Conservation (phyloP, 2,888 invertebrate genomes). For the Pristionchus japonicus region DNA sequence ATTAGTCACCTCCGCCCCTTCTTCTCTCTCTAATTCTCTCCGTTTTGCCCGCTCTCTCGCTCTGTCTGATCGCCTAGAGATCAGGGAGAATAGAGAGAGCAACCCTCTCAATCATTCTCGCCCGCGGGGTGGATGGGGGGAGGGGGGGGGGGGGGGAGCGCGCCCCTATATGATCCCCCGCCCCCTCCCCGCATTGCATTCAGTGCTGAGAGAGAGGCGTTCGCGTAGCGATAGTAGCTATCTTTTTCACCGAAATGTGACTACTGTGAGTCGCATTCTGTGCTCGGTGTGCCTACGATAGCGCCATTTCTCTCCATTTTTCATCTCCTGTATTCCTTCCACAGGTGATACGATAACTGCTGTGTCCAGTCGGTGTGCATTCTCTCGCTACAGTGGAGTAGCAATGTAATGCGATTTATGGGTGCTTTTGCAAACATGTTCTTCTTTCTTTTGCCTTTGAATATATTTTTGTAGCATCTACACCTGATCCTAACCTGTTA, state of each 20-base stretch:
- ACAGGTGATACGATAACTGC: no score
- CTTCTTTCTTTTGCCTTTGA: no score
- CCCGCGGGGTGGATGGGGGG: neutral
- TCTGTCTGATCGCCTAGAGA: neutral
- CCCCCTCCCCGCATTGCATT: neutral
- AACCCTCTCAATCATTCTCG: neutral
- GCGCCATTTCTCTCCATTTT: no score
- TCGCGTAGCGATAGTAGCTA: neutral
- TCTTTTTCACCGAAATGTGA: neutral
- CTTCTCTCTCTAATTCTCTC: neutral
- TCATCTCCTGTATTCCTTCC: no score
- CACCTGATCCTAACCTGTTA: neutral
- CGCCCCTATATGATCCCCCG: slow-evolving; percentile 30
- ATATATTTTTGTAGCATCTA: no score
- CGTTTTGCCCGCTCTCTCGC: neutral
- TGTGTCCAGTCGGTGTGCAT: no score
- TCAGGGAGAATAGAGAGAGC: neutral
- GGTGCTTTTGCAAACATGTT: no score
- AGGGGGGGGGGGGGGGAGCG: no score
- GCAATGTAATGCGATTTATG: no score
- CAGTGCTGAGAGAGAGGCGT: neutral
- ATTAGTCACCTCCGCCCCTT: neutral
- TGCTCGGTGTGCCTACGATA: no score
- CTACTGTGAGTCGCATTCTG: no score
- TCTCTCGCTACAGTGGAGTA: no score